Base-by-base conservation (phyloP, 23 tunicate genomes). In the Halocynthia roretzi region DNA sequence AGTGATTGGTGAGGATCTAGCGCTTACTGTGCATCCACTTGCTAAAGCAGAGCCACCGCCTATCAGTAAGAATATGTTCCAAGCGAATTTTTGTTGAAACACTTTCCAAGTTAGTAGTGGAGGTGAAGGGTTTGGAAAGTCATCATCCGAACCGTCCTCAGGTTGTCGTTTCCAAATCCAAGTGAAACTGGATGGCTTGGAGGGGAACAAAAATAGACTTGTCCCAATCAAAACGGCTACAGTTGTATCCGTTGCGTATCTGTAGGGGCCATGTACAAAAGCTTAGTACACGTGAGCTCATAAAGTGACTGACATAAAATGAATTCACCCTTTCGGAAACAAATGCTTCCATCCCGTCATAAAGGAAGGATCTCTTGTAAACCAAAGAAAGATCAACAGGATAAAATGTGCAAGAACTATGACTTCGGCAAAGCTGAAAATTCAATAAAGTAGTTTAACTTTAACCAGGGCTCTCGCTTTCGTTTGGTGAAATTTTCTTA, bases 41-140 rank as follows among this genome's bases (percentile, higher is more conserved):
- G 96, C 96, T 40, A 89, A 76, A 6, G 96, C 89, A 68, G 80
- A 89, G 10, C 96, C 96, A n/a, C 84, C 87, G 8, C 96, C 96
- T 63, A 89, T 54, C 31, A 89, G 78, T 17, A 89, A 0, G 18
- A 89, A 53, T 8, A 89, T 84, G 76, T 89, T 89, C 96, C 96
- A 89, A 50, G 96, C 87, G 18, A 89, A 61, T 20, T 65, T 80
- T 19, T 23, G 62, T 72, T 89, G 89, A 7, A 82, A 83, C 52
- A 81, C 58, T 73, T 83, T 84, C 96, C 96, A 89, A n/a, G 67
- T 23, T 40, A 90, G 71, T 19, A 90, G 63, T n/a, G 90, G 67
- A 12, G 83, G 83, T 17, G 90, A 87, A 6, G 90, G 68, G 6
- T 54, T 61, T 19, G 75, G 81, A 50, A 54, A 31, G 22, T 10